Percentiles rank a stretch among this genome's conserved stretches.
Evolutionary conservation across 2,797 vertebrate genomes (phyloP).

Genomic region (Phoeniculus purpureus): DNA sequence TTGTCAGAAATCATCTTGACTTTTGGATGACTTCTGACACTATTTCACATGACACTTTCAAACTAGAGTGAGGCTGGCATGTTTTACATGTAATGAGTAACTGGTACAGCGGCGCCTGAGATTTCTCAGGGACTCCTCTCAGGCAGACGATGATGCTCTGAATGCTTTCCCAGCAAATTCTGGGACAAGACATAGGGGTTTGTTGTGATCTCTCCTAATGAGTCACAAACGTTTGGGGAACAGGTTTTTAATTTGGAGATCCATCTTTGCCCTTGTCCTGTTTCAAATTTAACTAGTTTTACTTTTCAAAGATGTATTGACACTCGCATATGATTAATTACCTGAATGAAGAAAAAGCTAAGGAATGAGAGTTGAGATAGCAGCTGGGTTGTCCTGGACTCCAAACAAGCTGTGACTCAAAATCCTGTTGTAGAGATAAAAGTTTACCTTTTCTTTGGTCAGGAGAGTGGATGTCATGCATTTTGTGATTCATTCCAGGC

Average conservation of each 20-base stretch:
- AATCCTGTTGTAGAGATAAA: background rate
- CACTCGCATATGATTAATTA: background rate
- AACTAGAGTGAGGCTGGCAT: background rate
- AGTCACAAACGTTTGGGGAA: background rate
- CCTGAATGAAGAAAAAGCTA: background rate
- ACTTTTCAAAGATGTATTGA: background rate
- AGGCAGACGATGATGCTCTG: background rate
- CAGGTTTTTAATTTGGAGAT: background rate
- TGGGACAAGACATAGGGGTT: background rate
- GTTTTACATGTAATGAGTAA: constrained; percentile 10
- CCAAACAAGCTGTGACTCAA: background rate
- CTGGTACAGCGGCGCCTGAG: background rate
- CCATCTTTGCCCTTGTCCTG: background rate
- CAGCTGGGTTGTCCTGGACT: background rate
- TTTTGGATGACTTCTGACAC: background rate
- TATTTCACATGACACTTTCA: background rate
- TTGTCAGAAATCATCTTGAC: constrained; percentile 26
- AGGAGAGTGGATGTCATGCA: background rate
- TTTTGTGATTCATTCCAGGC: background rate
- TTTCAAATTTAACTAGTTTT: background rate
- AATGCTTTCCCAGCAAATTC: background rate
- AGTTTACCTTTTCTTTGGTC: background rate
- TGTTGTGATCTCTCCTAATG: no score
- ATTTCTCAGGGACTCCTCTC: background rate
- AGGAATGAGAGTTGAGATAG: background rate